phyloP scores from a whole-genome alignment of 2,113 vertebrate genomes.

The Dipodomys merriami region DNA sequence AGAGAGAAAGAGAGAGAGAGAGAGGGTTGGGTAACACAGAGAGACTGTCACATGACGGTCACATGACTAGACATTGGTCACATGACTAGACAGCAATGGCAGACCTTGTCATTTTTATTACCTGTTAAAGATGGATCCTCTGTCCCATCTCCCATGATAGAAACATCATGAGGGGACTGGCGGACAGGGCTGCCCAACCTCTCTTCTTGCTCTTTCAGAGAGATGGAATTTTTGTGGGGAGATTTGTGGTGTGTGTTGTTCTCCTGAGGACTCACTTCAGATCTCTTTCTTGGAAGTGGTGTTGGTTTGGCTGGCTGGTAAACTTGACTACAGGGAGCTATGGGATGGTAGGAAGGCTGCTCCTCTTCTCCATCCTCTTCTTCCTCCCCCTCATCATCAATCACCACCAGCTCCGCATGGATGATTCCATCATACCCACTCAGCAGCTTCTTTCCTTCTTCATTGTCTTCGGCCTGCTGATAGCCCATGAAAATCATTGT shows the following conservation, averaged over 20 bases:
- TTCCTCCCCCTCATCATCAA: conserved; percentile 86
- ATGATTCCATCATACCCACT: conserved; percentile 90
- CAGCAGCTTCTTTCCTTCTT: conserved; percentile 73
- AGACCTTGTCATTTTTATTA: conserved; percentile 84
- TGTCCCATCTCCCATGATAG: conserved; percentile 79
- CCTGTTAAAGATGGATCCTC: conserved; percentile 88
- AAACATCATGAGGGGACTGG: conserved; percentile 63
- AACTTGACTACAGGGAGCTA: conserved; percentile 89
- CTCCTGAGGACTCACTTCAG: conserved; percentile 57
- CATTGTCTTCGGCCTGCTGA: conserved; percentile 87
- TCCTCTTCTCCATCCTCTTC: conserved; percentile 79
- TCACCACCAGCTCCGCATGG: conserved; percentile 93
- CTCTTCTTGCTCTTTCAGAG: conserved; percentile 87
- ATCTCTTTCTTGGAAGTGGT: conserved; percentile 65
- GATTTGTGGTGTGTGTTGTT: conserved; percentile 76
- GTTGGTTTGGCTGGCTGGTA: conserved; percentile 87
- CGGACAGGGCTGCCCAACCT: conserved; percentile 79
- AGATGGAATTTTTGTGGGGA: conserved; percentile 85
- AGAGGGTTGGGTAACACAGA: not conserved
- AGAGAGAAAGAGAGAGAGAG: conserved; percentile 7
- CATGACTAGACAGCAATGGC: conserved; percentile 86
- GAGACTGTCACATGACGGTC: not conserved
- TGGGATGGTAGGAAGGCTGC: conserved; percentile 87
- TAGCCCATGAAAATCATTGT: conserved; percentile 99
- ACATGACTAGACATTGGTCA: conserved; percentile 82